Conservation (phyloP, 1,140 invertebrate species). For the Cylas formicarius region DNA sequence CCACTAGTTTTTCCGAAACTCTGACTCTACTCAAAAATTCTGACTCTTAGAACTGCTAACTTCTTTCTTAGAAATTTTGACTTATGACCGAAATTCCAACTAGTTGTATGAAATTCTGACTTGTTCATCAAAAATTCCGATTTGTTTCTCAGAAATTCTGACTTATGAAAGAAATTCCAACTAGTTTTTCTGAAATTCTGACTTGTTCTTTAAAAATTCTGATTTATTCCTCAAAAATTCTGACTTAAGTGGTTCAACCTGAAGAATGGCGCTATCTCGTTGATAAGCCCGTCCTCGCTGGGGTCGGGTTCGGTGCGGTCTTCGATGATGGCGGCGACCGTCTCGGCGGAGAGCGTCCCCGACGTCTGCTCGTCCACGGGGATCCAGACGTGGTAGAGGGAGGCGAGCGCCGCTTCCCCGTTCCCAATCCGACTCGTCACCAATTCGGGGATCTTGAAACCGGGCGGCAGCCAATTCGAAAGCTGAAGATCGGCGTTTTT, state of each 20-base stretch:
- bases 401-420: conserved; percentile 23
- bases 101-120: neutral
- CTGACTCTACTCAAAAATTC: too few species aligned
- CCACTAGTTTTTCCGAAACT: too few species aligned
- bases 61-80: too few species aligned
- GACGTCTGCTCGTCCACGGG: conserved; percentile 39
- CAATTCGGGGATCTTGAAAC: conserved; percentile 46
- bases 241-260: conserved; percentile 47
- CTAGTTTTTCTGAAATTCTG: too few species aligned
- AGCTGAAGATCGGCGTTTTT: conserved; percentile 54
- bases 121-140: neutral
- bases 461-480: conserved; percentile 63
- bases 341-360: conserved; percentile 37
- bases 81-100: too few species aligned
- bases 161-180: too few species aligned
- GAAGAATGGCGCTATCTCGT: conserved; percentile 14
- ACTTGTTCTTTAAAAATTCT: too few species aligned
- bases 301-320: conserved; percentile 27
- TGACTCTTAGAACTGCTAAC: too few species aligned
- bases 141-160: too few species aligned
- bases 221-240: too few species aligned
- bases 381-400: conserved; percentile 44
- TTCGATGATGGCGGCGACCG: conserved; percentile 18
- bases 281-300: conserved; percentile 18
- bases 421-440: conserved; percentile 18